Percentiles rank a stretch among this genome's conserved stretches.
Evolutionary conservation across 35 echinoderm and acorn worm species (phyloP).

Genomic region (Eucidaris tribuloides): DNA sequence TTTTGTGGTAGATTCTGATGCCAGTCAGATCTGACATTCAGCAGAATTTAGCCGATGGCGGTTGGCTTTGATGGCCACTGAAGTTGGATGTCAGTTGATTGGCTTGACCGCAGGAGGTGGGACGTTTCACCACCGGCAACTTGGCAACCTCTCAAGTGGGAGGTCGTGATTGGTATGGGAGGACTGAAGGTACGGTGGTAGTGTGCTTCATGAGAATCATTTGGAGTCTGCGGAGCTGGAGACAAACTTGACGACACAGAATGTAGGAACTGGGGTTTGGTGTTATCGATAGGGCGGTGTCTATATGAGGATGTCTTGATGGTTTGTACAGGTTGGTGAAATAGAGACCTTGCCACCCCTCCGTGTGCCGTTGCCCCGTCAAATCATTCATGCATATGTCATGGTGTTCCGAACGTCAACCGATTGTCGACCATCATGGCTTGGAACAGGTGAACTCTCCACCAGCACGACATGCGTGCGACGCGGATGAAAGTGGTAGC

Average conservation of each 20-base stretch:
- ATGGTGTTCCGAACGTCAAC: not conserved
- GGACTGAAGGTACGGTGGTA: constrained; percentile 18
- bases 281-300: constrained; percentile 50
- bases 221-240: not conserved
- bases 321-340: constrained; percentile 34
- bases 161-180: constrained; percentile 29
- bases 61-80: not conserved
- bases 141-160: not conserved
- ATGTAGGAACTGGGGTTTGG: constrained; percentile 64
- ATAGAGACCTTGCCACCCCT: constrained; percentile 3
- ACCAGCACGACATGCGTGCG: constrained; percentile 6
- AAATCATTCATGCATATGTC: constrained; percentile 33
- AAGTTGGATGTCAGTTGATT: not conserved
- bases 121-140: constrained; percentile 27
- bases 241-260: not conserved
- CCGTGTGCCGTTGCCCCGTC: not conserved
- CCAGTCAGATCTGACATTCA: no score
- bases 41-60: no score
- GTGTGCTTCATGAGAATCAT: not conserved
- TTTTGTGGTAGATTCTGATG: no score
- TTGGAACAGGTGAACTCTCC: constrained; percentile 40
- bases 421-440: constrained; percentile 1
- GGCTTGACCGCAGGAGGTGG: constrained; percentile 1
- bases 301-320: constrained; percentile 36
- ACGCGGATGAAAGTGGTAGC: not conserved